Evolutionary conservation across 2,888 invertebrate species (phyloP).

Genomic region (Metopia argyrocephala): DNA sequence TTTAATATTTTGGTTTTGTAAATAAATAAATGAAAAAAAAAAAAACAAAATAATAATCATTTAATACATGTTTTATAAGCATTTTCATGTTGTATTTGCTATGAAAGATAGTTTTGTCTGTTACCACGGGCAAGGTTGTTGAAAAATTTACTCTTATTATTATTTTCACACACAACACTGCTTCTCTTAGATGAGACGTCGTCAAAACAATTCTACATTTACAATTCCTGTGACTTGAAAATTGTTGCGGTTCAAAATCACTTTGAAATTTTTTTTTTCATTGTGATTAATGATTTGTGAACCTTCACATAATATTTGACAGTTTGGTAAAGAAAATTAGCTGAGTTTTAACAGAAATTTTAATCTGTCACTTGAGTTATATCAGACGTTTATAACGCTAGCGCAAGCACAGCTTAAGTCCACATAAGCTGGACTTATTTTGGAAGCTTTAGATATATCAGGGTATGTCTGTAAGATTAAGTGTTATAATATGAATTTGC

Average conservation of each 20-base stretch:
- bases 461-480: too few relatives aligned
- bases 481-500: too few relatives aligned
- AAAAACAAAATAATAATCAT: conserved; percentile 23
- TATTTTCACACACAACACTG: not conserved
- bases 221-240: too few relatives aligned
- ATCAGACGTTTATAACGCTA: not conserved
- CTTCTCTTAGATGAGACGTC: not conserved
- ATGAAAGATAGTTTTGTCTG: conserved; percentile 33
- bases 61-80: conserved; percentile 32
- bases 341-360: conserved; percentile 16
- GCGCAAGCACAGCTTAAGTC: not conserved
- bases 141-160: not conserved
- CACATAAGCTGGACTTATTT: too few relatives aligned
- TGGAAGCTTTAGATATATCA: too few relatives aligned
- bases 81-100: conserved; percentile 16
- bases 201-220: not conserved
- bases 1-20: too few relatives aligned
- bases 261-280: conserved; percentile 11
- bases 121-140: conserved; percentile 53
- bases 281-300: conserved; percentile 50
- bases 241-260: conserved; percentile 18
- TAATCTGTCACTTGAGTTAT: conserved; percentile 12
- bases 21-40: not conserved
- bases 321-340: conserved; percentile 50
- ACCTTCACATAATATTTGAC: conserved; percentile 45